These are phyloP conservation scores for Drosophila burlai DNA, from an alignment of 1,140 invertebrate genomes.

Conservation along the genomic window DNA sequence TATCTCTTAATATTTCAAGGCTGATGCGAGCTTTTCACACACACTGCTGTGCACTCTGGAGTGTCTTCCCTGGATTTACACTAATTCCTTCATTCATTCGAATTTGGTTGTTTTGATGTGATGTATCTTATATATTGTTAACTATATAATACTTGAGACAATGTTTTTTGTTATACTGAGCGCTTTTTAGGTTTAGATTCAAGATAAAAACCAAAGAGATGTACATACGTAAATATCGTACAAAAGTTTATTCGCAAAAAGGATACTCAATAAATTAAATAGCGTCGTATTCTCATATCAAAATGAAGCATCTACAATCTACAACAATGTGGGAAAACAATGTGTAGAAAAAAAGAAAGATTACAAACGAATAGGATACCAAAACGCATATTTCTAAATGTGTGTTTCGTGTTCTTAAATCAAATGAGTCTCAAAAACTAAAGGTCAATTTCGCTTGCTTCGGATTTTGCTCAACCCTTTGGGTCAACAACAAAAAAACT, in stretches of 20 bases:
- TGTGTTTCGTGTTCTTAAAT: conserved; percentile 17
- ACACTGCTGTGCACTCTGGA: conserved; percentile 24
- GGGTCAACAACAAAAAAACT: conserved; percentile 26
- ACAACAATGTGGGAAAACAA: not conserved
- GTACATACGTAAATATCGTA: conserved; percentile 36
- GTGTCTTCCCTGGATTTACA: conserved; percentile 1
- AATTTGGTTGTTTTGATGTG: conserved; percentile 3
- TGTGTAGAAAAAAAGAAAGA: not conserved
- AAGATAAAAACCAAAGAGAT: conserved; percentile 7
- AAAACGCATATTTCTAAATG: conserved; percentile 24
- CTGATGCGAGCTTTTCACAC: conserved; percentile 25
- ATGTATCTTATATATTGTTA: conserved; percentile 29
- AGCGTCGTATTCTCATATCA: conserved; percentile 6
- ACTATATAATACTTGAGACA: conserved; percentile 44
- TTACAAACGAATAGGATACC: conserved; percentile 57
- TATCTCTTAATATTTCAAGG: conserved; percentile 41
- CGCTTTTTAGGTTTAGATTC: not conserved
- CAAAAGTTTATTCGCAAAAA: conserved; percentile 42
- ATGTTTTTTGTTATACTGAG: conserved; percentile 5
- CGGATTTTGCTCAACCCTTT: conserved; percentile 19
- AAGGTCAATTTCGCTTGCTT: conserved; percentile 22
- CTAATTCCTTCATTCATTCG: too few species aligned
- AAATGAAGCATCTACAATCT: conserved; percentile 4
- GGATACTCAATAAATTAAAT: conserved; percentile 25
- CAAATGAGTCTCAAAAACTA: conserved; percentile 53